Evolutionary conservation across 2,797 vertebrate species (phyloP), one percentile per base, ranked within the genome.

Genomic region (Muraenolepis orangiensis): DNA sequence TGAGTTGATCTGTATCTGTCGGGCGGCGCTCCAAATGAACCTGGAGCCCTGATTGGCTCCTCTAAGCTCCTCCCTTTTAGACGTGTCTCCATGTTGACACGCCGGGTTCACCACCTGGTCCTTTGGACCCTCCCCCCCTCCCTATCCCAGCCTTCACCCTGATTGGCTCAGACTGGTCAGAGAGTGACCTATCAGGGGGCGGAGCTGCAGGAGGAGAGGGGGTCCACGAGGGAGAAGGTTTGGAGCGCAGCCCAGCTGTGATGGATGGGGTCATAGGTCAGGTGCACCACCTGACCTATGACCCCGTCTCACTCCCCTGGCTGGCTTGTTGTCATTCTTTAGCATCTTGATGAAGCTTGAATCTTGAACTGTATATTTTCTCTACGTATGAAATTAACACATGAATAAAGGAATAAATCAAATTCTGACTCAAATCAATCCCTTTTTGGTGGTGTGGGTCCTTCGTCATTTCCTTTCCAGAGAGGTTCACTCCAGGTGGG

Each of bases 291-390:
- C 57, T 64, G 57, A 8, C 3, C 32, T 3, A 8, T 34, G n/a
- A n/a, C n/a, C n/a, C 32, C 32, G 3, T 34, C 32, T 13, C 3
- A 67, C 66, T 64, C 10, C n/a, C n/a, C 57, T 64, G 4, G 4
- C n/a, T 64, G 57, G 6, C 4, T 26, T 73, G 46, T 85, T 80
- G 82, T 88, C 80, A 32, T 81, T 75, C 82, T 77, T 85, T 85
- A 85, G 64, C 81, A 72, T 83, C 90, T 91, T 90, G 84, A 87
- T 89, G 71, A 90, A 85, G 86, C 87, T 90, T 92, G 81, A 89
- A 87, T 78, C 88, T 87, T 57, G 87, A 93, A 89, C 79, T 87
- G 84, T 91, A 89, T 91, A 86, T 92, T 90, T 91, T 86, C 85
- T 90, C 87, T 88, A 84, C 85, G 77, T 87, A 90, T 88, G 42